A percentile compares a stretch with the other conserved stretches of the same genome.
These are phyloP conservation scores for Drosophila subquinaria DNA, from an alignment of 2,888 invertebrate species.

Conservation along the genomic window DNA sequence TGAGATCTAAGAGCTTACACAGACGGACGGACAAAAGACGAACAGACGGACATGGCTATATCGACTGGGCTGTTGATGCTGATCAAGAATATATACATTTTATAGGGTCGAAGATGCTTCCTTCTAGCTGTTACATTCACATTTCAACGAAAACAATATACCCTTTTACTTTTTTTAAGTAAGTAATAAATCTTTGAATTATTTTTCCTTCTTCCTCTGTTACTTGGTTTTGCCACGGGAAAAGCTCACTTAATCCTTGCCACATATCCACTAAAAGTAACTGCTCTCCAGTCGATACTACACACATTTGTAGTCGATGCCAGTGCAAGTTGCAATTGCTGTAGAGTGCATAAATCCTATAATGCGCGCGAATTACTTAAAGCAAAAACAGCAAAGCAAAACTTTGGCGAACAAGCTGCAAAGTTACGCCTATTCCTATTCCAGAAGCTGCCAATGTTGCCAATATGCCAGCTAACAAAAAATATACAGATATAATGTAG, in stretches of 20 bases:
- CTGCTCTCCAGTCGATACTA: background rate
- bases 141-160: no score
- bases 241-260: slow-evolving; percentile 64
- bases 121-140: no score
- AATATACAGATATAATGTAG: background rate
- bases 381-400: slow-evolving; percentile 50
- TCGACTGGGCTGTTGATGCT: no score
- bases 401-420: slow-evolving; percentile 57
- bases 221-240: slow-evolving; percentile 6
- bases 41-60: no score
- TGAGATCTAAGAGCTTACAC: no score
- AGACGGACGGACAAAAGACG: no score
- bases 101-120: no score
- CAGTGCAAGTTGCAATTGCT: slow-evolving; percentile 50
- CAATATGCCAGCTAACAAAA: slow-evolving; percentile 54
- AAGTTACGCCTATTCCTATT: slow-evolving; percentile 72
- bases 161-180: no score
- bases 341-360: slow-evolving; percentile 69
- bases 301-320: background rate
- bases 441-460: slow-evolving; percentile 72
- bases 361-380: slow-evolving; percentile 73
- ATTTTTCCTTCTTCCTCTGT: background rate
- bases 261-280: slow-evolving; percentile 53
- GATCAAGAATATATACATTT: no score
- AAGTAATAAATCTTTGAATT: slow-evolving; percentile 6